A percentile compares a stretch with the other conserved stretches of the same genome.
Evolutionary conservation across 1,140 invertebrate species (phyloP).

Genomic region (Bradynema listronoti): DNA sequence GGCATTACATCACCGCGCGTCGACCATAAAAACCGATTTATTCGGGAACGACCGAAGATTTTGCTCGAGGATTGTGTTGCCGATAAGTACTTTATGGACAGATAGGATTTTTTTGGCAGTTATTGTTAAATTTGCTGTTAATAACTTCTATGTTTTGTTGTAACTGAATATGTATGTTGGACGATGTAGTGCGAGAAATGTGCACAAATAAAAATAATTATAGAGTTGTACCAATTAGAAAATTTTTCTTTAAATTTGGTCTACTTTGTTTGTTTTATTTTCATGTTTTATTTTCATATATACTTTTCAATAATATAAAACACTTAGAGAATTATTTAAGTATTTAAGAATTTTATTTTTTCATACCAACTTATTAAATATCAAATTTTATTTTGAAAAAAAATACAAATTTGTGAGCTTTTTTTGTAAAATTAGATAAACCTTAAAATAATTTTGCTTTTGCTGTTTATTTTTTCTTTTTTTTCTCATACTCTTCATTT

Average conservation of each 20-base stretch:
- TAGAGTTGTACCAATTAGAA: neutral
- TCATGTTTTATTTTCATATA: neutral
- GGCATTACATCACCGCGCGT: constrained; percentile 49
- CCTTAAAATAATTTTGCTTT: too few species aligned
- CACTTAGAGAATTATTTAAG: neutral
- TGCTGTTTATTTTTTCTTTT: too few species aligned
- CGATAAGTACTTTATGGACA: constrained; percentile 38
- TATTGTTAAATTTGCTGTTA: too few species aligned
- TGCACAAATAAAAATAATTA: neutral
- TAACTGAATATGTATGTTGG: constrained; percentile 9
- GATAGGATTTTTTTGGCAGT: too few species aligned
- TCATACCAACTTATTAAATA: too few species aligned
- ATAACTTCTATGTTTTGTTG: too few species aligned
- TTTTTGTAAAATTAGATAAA: too few species aligned
- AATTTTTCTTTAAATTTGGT: neutral
- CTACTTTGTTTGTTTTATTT: too few species aligned
- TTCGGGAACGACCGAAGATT: constrained; percentile 51
- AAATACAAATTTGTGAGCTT: too few species aligned
- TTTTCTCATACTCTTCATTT: constrained; percentile 3
- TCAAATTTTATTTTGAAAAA: too few species aligned
- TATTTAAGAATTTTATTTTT: too few species aligned
- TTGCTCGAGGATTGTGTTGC: constrained; percentile 48
- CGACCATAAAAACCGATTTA: constrained; percentile 41
- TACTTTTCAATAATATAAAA: too few species aligned
- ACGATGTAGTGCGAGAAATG: neutral